Base-by-base conservation (phyloP, 2,113 vertebrate species). In the Calyptomena viridis region DNA sequence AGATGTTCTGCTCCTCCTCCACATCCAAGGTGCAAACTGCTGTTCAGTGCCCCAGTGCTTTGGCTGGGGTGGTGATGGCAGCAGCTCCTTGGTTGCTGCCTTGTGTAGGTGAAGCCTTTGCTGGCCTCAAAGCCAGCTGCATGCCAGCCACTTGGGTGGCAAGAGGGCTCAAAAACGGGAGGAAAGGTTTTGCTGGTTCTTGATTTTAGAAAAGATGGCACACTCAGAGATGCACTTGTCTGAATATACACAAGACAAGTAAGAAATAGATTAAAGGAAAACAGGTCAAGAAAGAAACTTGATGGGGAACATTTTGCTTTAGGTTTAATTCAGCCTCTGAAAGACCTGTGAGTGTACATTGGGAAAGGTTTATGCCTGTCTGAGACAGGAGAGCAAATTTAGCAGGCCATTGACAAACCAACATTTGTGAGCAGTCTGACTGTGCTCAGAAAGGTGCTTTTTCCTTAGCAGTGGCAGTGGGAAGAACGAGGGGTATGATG, bases 101-200 rank as follows among this genome's bases (percentile, higher is more conserved):
- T 25, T 14, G 2, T 17, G 35, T 6, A 47, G n/a, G 31, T 24
- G 20, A 67, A 86, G 39, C 31, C n/a, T 74, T 49, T 90, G 39
- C n/a, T 84, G 53, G 20, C 52, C 75, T 46, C 23, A 37, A 42
- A 56, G n/a, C 15, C 9, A 81, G 62, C 44, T 78, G 33, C 22
- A 5, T 0, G 0, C 27, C 46, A 49, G 66, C 6, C 2, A 1
- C 27, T 35, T 2, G 0, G 6, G 30, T 1, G 5, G 39, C 56
- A 79, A 33, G 31, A 55, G 56, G 47, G 69, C 74, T 72, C 44
- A 35, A 62, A 88, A 39, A 40, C 23, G n/a, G 47, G 15, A 76
- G n/a, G 20, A 49, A 62, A 84, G 4, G 5, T 47, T 91, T 94
- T 72, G 12, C 47, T 84, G n/a, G 23, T n/a, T 84, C 44, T 72